Base-by-base conservation (phyloP, 2,113 vertebrate species). In the Oenanthe melanoleuca region DNA sequence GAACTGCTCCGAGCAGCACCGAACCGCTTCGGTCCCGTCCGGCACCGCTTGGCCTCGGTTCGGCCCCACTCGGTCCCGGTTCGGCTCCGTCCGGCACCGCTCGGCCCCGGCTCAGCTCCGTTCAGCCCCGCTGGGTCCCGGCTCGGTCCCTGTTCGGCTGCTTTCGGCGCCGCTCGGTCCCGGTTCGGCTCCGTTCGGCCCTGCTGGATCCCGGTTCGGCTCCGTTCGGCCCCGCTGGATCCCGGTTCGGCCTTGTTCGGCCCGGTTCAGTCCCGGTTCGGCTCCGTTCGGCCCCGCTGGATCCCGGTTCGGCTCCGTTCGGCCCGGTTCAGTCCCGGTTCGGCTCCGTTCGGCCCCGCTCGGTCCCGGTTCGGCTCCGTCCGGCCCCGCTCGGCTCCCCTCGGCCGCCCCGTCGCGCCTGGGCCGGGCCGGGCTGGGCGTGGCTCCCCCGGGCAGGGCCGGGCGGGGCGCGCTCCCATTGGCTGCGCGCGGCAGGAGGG, bases 401-500 rank as follows among this genome's bases (percentile, higher is more conserved):
- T 72, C 67, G 50, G 61, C 61, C 61, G 77, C 61, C 47, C 80
- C 67, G 38, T 33, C 80, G 66, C 56, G 45, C 77, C 60, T 17
- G 42, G 81, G 60, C 67, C 55, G 44, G 52, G 53, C 69, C 37
- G 55, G 28, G 40, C 10, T 29, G 63, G 74, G 86, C 69, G 92
- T 24, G 92, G 92, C 47, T 77, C 81, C 83, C 83, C 5, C 56
- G 66, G 84, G 92, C 67, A 60, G 73, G 47, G 74, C 22, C 20
- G 72, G 84, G 92, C 50, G 67, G 67, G 47, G 75, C 53, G 77
- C 71, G 34, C 4, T 3, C 12, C 55, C 6, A 89, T 95, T 92
- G 89, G 93, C 71, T 92, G 65, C 2, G 6, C 5, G 3, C 11
- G 2, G 0, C 1, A 0, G 2, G 1, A 0, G 33, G 44, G 73